These are phyloP conservation scores for Calypte anna DNA, from an alignment of 2,113 vertebrate genomes.

Conservation along the genomic window DNA sequence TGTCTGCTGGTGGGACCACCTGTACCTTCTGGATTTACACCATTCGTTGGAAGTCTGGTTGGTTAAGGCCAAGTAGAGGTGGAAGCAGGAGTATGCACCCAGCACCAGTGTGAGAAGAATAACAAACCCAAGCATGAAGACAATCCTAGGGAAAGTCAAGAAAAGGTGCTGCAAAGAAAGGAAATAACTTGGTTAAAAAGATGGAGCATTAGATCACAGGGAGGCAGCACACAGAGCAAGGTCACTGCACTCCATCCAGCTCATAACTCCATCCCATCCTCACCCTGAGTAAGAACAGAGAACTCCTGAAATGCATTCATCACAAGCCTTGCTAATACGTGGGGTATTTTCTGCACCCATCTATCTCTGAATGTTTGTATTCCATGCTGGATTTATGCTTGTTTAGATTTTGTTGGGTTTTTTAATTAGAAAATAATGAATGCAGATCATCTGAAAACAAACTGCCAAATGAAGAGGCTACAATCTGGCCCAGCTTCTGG, in stretches of 20 bases:
- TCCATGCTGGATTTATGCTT: not conserved
- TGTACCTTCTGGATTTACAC: constrained; percentile 77
- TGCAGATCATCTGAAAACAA: not conserved
- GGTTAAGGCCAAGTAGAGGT: constrained; percentile 81
- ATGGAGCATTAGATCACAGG: rapidly evolving
- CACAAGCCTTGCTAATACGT: rapidly evolving
- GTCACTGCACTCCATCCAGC: not conserved
- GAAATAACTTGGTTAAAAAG: not conserved
- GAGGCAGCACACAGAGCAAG: not conserved
- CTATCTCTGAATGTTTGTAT: not conserved
- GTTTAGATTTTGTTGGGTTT: not conserved
- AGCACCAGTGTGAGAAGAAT: constrained; percentile 84
- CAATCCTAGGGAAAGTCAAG: constrained; percentile 89
- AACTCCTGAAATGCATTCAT: not conserved
- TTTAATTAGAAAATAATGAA: not conserved
- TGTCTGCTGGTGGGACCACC: not conserved
- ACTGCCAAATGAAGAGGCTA: not conserved
- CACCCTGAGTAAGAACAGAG: not conserved
- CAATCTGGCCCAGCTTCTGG: not conserved
- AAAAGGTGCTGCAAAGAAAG: constrained; percentile 87
- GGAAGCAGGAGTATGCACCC: constrained; percentile 86
- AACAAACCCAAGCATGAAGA: constrained; percentile 94
- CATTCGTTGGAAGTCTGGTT: constrained; percentile 95
- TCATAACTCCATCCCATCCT: not conserved
- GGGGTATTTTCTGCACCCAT: not conserved